phyloP scores from a whole-genome alignment of 1,140 invertebrate species.

The Drosophila ananassae region DNA sequence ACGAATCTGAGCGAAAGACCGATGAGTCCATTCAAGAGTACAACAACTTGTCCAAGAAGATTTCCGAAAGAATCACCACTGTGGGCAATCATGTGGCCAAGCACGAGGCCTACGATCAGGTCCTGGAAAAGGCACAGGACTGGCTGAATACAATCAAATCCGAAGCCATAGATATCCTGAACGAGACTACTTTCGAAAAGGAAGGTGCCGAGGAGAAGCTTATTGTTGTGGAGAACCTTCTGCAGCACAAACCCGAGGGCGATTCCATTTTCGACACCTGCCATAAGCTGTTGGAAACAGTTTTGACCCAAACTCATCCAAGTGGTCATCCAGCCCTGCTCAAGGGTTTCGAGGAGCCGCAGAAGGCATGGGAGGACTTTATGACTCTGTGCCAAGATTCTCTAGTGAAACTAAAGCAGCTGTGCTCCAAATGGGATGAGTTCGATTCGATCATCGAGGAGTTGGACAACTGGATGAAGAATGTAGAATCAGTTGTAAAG shows the following conservation, averaged over 20 bases:
- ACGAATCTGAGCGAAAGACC: constrained; percentile 89
- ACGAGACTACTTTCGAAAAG: constrained; percentile 89
- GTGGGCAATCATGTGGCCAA: constrained; percentile 90
- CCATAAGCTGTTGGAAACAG: constrained; percentile 88
- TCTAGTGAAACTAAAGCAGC: constrained; percentile 88
- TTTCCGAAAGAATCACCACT: constrained; percentile 88
- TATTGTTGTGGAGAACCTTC: constrained; percentile 89
- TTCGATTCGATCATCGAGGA: constrained; percentile 91
- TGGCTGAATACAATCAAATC: constrained; percentile 87
- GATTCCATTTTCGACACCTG: constrained; percentile 89
- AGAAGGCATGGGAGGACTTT: constrained; percentile 91
- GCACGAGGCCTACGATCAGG: constrained; percentile 92
- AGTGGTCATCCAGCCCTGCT: constrained; percentile 90
- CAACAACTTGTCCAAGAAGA: constrained; percentile 87
- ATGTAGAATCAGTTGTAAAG: constrained; percentile 92
- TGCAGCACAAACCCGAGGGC: constrained; percentile 89
- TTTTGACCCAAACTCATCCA: constrained; percentile 91
- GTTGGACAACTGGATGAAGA: constrained; percentile 92
- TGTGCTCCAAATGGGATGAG: constrained; percentile 91
- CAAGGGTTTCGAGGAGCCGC: constrained; percentile 90
- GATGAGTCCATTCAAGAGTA: constrained; percentile 89
- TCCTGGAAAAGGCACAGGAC: constrained; percentile 89
- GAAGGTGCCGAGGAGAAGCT: constrained; percentile 91
- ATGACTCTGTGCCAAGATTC: constrained; percentile 88
- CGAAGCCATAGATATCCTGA: constrained; percentile 90